Evolutionary conservation across 2,113 vertebrate species (phyloP).

Genomic region (Pomatorhinus ruficollis): DNA sequence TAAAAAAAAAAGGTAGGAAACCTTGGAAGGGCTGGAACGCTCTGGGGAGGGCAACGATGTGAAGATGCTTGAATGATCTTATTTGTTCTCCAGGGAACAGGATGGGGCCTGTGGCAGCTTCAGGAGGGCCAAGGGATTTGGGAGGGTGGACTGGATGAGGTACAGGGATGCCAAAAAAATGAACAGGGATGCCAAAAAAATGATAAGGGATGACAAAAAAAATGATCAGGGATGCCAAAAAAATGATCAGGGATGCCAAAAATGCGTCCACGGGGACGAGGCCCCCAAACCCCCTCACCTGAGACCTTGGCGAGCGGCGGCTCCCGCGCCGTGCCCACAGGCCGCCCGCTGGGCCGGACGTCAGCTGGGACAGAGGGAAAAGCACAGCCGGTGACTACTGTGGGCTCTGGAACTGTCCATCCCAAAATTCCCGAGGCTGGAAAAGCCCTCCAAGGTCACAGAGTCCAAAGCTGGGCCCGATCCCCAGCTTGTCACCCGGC

Average conservation of each 20-base stretch:
- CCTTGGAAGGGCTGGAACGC: fast-evolving
- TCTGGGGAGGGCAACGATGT: not conserved
- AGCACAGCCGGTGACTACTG: fast-evolving
- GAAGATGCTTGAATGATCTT: not conserved
- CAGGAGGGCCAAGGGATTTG: fast-evolving
- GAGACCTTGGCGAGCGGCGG: conserved; percentile 83
- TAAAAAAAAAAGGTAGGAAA: not conserved
- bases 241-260: not conserved
- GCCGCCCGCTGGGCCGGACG: conserved; percentile 88
- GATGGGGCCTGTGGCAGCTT: fast-evolving
- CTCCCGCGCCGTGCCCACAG: conserved; percentile 86
- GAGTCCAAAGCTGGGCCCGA: fast-evolving
- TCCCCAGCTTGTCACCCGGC: not conserved
- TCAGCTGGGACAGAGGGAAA: conserved; percentile 77
- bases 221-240: not conserved
- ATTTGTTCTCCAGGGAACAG: fast-evolving
- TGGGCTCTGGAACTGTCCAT: fast-evolving
- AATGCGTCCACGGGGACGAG: not conserved
- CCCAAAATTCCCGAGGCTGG: not conserved
- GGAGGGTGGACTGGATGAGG: not conserved
- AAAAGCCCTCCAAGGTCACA: not conserved
- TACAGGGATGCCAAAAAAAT: not conserved
- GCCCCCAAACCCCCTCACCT: conserved; percentile 23
- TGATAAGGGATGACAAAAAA: not conserved
- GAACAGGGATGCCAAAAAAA: not conserved